Evolutionary conservation across 2,113 vertebrate species (phyloP).

Genomic region (Setophaga petechia): DNA sequence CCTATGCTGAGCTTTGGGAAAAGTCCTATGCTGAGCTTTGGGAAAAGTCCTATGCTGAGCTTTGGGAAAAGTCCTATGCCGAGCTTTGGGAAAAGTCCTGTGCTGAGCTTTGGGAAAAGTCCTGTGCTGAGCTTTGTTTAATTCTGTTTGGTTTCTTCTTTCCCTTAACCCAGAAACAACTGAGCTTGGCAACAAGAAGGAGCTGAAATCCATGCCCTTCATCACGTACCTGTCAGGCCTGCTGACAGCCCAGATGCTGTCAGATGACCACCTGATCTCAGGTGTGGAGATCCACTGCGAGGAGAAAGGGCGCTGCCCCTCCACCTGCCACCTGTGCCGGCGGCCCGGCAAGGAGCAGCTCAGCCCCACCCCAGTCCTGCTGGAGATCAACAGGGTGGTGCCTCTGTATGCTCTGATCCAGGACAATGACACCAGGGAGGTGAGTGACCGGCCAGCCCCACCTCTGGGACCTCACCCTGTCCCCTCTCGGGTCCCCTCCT

Average conservation of each 20-base stretch:
- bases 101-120: no score
- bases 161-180: no score
- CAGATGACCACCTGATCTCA: constrained; percentile 89
- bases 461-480: neutral
- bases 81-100: no score
- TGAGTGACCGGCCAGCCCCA: constrained; percentile 55
- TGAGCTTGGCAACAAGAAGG: no score
- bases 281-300: constrained; percentile 95
- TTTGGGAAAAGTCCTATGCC: no score
- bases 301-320: constrained; percentile 92
- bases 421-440: constrained; percentile 95
- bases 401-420: constrained; percentile 93
- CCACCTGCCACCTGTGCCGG: constrained; percentile 92
- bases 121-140: no score
- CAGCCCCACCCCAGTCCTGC: constrained; percentile 87
- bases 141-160: no score
- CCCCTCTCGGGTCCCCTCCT: neutral
- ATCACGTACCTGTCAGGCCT: no score
- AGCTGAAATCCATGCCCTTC: no score
- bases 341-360: constrained; percentile 87
- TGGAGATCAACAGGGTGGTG: constrained; percentile 90
- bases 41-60: no score
- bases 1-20: no score
- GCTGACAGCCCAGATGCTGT: constrained; percentile 90
- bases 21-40: no score